Conservation (phyloP, 1,140 invertebrate genomes). For the Diabrotica virgifera region DNA sequence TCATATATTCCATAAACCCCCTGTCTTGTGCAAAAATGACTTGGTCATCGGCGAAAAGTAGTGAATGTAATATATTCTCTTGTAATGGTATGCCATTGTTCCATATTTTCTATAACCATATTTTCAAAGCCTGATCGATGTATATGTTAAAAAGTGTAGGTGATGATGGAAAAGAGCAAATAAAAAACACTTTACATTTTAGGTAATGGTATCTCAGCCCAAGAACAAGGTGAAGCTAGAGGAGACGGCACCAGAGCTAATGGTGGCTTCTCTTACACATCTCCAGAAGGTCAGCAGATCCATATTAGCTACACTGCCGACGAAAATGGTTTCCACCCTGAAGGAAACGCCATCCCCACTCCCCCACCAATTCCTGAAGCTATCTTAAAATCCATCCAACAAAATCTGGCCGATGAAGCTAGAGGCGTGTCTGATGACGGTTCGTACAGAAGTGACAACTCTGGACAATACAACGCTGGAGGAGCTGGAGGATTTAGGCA, state of each 20-base stretch:
- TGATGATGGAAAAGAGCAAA: no score
- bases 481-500: no score
- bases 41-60: no score
- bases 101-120: no score
- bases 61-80: no score
- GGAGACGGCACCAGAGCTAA: slow-evolving; percentile 36
- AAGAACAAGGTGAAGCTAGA: slow-evolving; percentile 41
- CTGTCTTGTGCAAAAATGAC: no score
- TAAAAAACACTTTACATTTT: no score
- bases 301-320: slow-evolving; percentile 57
- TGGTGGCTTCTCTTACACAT: slow-evolving; percentile 56
- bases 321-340: slow-evolving; percentile 55
- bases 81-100: no score
- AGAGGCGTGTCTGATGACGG: slow-evolving; percentile 30
- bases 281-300: slow-evolving; percentile 54
- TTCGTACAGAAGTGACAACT: slow-evolving; percentile 42
- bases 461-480: neutral
- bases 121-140: no score
- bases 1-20: no score
- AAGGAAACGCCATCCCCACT: slow-evolving; percentile 51
- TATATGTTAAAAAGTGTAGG: no score
- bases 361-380: slow-evolving; percentile 50
- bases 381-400: slow-evolving; percentile 53
- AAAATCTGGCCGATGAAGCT: slow-evolving; percentile 42
- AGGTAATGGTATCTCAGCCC: slow-evolving; percentile 24